Percentiles rank a stretch among this genome's conserved stretches.
Conservation (phyloP, 2,113 vertebrate genomes). For the Carollia perspicillata region DNA sequence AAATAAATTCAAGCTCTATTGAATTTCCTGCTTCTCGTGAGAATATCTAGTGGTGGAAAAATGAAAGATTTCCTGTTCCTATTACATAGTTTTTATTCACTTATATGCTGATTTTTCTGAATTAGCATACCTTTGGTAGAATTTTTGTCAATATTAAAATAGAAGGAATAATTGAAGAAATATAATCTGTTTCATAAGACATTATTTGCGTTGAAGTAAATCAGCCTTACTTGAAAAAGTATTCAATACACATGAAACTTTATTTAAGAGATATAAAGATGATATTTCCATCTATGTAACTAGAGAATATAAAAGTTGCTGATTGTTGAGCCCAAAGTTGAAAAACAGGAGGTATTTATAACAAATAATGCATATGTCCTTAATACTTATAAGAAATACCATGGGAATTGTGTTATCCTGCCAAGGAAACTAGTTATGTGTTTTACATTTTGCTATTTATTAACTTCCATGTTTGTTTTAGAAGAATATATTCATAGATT, state of each 20-base stretch:
- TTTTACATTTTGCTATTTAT: slow-evolving; percentile 35
- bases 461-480: slow-evolving; percentile 26
- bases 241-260: background rate
- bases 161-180: slow-evolving; percentile 23
- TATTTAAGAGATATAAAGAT: background rate
- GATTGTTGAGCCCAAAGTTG: background rate
- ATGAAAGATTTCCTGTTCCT: background rate
- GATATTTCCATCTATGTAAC: background rate
- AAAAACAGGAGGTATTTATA: slow-evolving; percentile 17
- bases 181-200: background rate
- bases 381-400: background rate
- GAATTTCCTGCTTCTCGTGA: slow-evolving; percentile 7
- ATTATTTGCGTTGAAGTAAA: slow-evolving; percentile 14
- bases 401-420: background rate
- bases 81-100: background rate
- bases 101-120: background rate
- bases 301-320: background rate
- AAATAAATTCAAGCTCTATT: background rate
- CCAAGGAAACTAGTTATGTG: background rate
- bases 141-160: background rate
- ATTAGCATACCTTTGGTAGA: background rate
- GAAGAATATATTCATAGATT: background rate
- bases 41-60: background rate
- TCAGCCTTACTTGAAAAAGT: background rate
- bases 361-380: background rate